phyloP scores from a whole-genome alignment of 2,888 invertebrate species.

The Synanthedon myopaeformis region DNA sequence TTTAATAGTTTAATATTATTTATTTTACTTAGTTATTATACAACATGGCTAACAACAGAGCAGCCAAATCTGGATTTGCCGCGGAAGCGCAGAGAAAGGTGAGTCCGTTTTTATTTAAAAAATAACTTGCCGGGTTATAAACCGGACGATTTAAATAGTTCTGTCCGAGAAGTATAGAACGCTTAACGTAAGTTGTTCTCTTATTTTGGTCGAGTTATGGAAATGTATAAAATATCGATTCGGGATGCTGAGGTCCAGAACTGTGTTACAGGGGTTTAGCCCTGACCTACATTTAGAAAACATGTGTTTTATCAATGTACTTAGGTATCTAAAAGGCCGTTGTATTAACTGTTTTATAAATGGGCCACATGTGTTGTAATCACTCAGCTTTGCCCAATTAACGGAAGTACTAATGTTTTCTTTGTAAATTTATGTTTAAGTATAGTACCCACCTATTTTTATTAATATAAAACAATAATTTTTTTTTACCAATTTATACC shows the following conservation, averaged over 20 bases:
- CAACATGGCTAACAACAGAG: constrained; percentile 84
- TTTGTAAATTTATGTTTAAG: too few relatives aligned
- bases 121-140: constrained; percentile 15
- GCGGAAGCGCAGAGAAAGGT: constrained; percentile 97
- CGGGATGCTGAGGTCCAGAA: constrained; percentile 57
- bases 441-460: too few relatives aligned
- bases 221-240: constrained; percentile 38
- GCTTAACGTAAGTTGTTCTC: background rate
- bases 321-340: background rate
- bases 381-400: background rate
- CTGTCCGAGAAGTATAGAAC: background rate
- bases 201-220: constrained; percentile 23
- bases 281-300: constrained; percentile 48
- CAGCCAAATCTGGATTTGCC: constrained; percentile 93
- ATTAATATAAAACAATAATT: too few relatives aligned
- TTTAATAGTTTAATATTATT: constrained; percentile 26
- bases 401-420: background rate
- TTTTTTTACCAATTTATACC: background rate
- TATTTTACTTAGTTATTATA: constrained; percentile 32
- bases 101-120: constrained; percentile 29
- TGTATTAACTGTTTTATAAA: background rate
- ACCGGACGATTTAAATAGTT: constrained; percentile 11
- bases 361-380: background rate
- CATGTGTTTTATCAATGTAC: constrained; percentile 7
- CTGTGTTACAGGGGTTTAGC: constrained; percentile 49